A percentile compares a stretch with the other conserved stretches of the same genome.
Evolutionary conservation across 2,797 vertebrate genomes (phyloP).

Genomic region (Muraenolepis orangiensis): DNA sequence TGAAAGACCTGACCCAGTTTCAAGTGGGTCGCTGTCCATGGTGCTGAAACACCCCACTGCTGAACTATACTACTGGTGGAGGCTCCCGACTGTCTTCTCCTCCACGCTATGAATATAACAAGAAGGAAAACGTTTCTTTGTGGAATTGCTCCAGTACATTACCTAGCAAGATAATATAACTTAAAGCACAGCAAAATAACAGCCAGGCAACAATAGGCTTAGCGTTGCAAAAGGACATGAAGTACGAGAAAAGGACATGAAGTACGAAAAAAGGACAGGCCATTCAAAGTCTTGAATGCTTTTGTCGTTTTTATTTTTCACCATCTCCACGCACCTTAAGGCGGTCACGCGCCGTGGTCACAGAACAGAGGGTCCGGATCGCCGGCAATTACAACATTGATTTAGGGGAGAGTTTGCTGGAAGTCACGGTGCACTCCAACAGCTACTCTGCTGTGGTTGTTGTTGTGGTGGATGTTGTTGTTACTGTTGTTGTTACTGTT

Average conservation of each 20-base stretch:
- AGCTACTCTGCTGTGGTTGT: not conserved
- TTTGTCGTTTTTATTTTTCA: not conserved
- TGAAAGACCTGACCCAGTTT: not conserved
- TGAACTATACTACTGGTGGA: not conserved
- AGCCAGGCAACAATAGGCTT: not conserved
- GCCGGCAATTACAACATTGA: not conserved
- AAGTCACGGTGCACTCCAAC: not conserved
- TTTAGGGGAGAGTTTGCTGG: not conserved
- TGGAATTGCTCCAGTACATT: not conserved
- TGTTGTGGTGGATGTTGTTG: not conserved
- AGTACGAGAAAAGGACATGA: not conserved
- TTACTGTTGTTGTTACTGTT: not conserved
- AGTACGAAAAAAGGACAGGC: not conserved
- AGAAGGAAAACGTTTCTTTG: no score
- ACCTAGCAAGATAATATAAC: not conserved
- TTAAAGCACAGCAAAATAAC: not conserved
- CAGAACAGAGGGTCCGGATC: not conserved
- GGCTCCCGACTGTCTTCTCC: not conserved
- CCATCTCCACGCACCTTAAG: not conserved
- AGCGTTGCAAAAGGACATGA: not conserved
- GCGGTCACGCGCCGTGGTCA: not conserved
- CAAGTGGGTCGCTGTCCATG: not conserved
- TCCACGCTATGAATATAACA: not conserved
- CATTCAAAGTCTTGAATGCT: not conserved
- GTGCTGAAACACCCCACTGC: not conserved